Conservation (phyloP, 2,888 invertebrate species). For the Heliconius charithonia region DNA sequence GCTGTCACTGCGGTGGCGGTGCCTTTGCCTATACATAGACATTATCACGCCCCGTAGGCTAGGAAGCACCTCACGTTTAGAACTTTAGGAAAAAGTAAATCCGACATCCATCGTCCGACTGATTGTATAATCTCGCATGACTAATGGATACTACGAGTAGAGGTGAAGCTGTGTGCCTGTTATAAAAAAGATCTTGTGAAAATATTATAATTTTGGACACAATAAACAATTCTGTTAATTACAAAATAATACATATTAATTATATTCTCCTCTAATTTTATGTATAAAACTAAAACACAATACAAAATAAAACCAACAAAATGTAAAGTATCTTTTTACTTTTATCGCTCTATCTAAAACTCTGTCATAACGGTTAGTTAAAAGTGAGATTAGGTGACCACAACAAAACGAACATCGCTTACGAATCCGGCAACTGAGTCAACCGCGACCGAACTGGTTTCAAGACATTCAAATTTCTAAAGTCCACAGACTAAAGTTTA, state of each 20-base stretch:
- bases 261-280: background rate
- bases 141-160: conserved; percentile 34
- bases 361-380: conserved; percentile 83
- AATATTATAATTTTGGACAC: background rate
- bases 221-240: too few species aligned
- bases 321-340: conserved; percentile 54
- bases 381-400: conserved; percentile 78
- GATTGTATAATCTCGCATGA: conserved; percentile 39
- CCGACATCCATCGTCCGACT: conserved; percentile 38
- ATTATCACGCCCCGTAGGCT: conserved; percentile 67
- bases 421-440: conserved; percentile 39
- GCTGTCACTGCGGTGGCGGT: conserved; percentile 72
- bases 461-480: conserved; percentile 43
- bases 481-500: conserved; percentile 52
- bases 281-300: background rate
- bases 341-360: conserved; percentile 74
- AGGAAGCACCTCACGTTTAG: conserved; percentile 66
- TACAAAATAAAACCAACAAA: conserved; percentile 46
- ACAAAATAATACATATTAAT: background rate
- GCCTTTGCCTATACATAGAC: conserved; percentile 68
- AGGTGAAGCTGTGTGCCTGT: background rate
- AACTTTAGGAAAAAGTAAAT: conserved; percentile 47
- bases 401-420: conserved; percentile 73
- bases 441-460: conserved; percentile 25
- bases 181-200: background rate